These are phyloP conservation scores for Agrochola lychnidis DNA, from an alignment of 2,888 invertebrate species.

Conservation along the genomic window DNA sequence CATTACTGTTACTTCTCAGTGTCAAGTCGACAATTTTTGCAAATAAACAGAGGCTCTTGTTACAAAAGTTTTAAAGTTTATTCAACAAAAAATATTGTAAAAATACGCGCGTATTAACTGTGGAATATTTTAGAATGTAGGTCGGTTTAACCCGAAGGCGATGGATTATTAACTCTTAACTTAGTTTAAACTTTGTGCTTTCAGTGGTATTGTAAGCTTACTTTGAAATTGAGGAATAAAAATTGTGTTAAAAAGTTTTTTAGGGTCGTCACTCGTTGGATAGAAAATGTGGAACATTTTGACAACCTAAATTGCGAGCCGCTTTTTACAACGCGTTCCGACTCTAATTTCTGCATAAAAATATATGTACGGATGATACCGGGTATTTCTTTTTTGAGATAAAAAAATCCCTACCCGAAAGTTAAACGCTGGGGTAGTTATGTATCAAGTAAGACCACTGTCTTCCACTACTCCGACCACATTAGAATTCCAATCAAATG, in stretches of 20 bases:
- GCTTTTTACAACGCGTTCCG: background rate
- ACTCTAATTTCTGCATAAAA: background rate
- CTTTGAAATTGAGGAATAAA: constrained; percentile 36
- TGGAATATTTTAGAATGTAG: constrained; percentile 40
- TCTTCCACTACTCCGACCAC: background rate
- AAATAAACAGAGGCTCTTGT: constrained; percentile 57
- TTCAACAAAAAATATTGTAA: constrained; percentile 42
- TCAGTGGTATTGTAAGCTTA: constrained; percentile 41
- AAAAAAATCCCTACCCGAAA: background rate
- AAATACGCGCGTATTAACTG: constrained; percentile 38
- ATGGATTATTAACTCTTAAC: constrained; percentile 55
- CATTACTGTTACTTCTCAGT: constrained; percentile 63
- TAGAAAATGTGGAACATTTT: background rate
- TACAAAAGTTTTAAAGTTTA: constrained; percentile 53
- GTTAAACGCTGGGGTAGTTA: background rate
- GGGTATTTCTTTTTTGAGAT: background rate
- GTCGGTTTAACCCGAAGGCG: constrained; percentile 47
- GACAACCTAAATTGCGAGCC: background rate
- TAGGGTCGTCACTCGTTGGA: background rate
- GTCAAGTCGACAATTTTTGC: constrained; percentile 58
- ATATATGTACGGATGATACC: background rate
- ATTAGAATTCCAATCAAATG: background rate
- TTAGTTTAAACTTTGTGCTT: constrained; percentile 49
- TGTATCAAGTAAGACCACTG: background rate
- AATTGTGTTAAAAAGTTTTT: background rate